Percentiles rank a stretch among this genome's conserved stretches.
Conservation (phyloP, 2,888 invertebrate species). For the Nephrotoma flavescens region DNA sequence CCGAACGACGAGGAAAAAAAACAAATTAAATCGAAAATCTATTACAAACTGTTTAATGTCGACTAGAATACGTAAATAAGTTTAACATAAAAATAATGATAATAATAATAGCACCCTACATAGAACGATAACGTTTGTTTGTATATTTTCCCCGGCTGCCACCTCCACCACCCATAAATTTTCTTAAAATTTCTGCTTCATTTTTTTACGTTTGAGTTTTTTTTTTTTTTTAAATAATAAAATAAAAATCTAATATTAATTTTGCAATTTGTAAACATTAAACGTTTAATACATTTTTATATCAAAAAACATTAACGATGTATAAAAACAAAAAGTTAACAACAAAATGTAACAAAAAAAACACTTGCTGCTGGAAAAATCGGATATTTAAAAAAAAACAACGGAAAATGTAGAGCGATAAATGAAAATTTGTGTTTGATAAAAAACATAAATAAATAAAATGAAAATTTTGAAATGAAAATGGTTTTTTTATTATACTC, state of each 20-base stretch:
- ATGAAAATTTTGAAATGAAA: background rate
- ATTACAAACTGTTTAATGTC: background rate
- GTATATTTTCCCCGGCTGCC: background rate
- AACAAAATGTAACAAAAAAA: background rate
- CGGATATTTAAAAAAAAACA: background rate
- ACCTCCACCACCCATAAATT: background rate
- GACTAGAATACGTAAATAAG: conserved; percentile 2
- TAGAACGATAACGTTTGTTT: background rate
- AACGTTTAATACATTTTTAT: conserved; percentile 3
- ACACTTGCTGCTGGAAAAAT: background rate
- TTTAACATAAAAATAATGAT: background rate
- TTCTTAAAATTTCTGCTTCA: background rate
- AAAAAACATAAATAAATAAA: background rate
- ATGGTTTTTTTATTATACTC: background rate
- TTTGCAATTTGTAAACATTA: conserved; percentile 7
- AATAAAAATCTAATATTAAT: conserved; percentile 3
- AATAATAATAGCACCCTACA: background rate
- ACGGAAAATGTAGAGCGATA: background rate
- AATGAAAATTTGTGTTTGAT: background rate
- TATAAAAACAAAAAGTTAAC: background rate
- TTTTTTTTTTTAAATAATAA: background rate
- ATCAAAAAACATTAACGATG: background rate
- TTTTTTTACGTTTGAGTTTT: background rate
- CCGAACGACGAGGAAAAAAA: background rate
- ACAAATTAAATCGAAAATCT: conserved; percentile 1